These are phyloP conservation scores for Sylvia borin DNA, from an alignment of 2,797 vertebrate genomes.

Conservation along the genomic window DNA sequence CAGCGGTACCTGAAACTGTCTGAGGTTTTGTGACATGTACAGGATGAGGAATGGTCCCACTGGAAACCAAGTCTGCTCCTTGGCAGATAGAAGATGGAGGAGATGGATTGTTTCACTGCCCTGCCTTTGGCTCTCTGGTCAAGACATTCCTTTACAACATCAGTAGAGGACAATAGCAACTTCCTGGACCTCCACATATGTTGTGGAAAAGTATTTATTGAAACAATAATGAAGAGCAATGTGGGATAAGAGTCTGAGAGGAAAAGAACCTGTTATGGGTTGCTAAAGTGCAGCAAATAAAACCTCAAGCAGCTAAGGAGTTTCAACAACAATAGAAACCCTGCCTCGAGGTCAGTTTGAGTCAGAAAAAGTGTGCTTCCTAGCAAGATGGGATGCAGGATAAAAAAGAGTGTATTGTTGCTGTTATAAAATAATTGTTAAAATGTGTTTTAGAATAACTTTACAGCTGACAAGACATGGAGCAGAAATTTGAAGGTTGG, in stretches of 20 bases:
- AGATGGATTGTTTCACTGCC: neutral
- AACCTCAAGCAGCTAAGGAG: neutral
- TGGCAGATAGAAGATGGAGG: neutral
- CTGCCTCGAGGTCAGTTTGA: neutral
- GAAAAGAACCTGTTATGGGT: neutral
- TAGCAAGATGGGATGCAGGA: neutral
- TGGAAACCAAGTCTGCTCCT: neutral
- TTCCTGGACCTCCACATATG: neutral
- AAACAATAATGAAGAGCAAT: neutral
- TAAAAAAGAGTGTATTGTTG: neutral
- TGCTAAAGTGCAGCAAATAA: neutral
- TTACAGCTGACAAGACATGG: neutral
- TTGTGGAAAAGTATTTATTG: neutral
- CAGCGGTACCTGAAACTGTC: neutral
- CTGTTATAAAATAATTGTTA: neutral
- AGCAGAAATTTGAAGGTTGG: neutral
- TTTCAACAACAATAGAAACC: neutral
- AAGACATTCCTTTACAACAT: neutral
- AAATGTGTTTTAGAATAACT: neutral
- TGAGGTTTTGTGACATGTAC: neutral
- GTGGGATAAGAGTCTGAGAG: neutral
- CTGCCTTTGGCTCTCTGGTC: neutral
- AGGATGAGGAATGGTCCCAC: neutral
- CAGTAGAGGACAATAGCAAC: neutral
- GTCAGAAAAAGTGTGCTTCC: neutral